A percentile compares a stretch with the other conserved stretches of the same genome.
phyloP scores from a whole-genome alignment of 2,113 vertebrate genomes.

The Caloenas nicobarica region DNA sequence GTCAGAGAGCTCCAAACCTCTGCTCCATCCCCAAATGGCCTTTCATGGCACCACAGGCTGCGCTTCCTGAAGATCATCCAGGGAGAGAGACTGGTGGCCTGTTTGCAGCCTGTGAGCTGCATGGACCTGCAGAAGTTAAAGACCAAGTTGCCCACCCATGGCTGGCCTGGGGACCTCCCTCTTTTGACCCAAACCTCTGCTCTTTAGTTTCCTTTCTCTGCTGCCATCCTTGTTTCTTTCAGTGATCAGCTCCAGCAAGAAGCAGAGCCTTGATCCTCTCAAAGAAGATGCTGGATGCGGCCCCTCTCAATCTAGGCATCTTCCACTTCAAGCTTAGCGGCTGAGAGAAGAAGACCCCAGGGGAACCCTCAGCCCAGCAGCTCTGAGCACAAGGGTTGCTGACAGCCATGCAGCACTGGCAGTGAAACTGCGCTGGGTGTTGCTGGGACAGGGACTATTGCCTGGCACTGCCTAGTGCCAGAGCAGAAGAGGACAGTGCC shows the following conservation, averaged over 20 bases:
- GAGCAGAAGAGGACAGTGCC: background rate
- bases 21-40: background rate
- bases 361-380: background rate
- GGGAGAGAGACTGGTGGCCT: background rate
- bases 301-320: background rate
- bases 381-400: background rate
- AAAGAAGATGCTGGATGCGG: background rate
- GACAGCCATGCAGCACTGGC: fast-evolving
- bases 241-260: background rate
- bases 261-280: background rate
- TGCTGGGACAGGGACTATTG: background rate
- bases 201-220: background rate
- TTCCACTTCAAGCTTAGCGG: background rate
- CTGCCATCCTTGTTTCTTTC: background rate
- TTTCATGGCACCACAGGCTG: background rate
- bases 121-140: background rate
- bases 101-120: background rate
- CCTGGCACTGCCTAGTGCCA: background rate
- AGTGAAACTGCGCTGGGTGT: background rate
- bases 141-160: background rate
- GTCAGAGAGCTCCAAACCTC: background rate
- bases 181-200: background rate
- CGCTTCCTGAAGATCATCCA: background rate
- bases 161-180: background rate
- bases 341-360: background rate